Percentiles rank a stretch among this genome's conserved stretches.
Conservation (phyloP, 2,113 vertebrate genomes). For the Etia nguti region DNA sequence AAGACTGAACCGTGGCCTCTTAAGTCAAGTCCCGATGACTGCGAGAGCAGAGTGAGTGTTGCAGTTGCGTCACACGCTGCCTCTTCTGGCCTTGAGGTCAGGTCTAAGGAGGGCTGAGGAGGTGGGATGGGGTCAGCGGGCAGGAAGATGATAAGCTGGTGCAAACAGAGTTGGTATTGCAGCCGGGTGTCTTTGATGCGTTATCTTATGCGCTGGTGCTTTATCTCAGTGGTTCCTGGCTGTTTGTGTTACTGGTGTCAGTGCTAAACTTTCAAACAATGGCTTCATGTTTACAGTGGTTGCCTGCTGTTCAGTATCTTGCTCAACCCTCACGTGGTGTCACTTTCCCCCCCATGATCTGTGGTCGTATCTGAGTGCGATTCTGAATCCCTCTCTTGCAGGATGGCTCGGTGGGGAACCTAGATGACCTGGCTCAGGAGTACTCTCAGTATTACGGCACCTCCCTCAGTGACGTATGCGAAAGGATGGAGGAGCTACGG, state of each 20-base stretch:
- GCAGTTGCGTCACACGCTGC: constrained; percentile 36
- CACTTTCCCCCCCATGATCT: neutral
- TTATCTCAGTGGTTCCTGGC: constrained; percentile 38
- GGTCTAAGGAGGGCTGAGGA: neutral
- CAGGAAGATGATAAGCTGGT: constrained; percentile 10
- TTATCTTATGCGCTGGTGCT: neutral
- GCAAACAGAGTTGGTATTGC: constrained; percentile 8
- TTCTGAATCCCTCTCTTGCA: constrained; percentile 45
- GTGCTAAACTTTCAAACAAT: constrained; percentile 15
- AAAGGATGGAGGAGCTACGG: constrained; percentile 94
- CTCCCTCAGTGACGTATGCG: constrained; percentile 86
- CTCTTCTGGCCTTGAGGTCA: constrained; percentile 32
- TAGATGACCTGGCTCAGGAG: constrained; percentile 90
- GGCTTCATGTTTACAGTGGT: neutral
- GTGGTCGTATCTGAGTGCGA: neutral
- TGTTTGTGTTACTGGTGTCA: neutral
- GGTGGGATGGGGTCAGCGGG: neutral
- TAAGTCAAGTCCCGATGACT: neutral
- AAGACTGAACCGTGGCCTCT: constrained; percentile 25
- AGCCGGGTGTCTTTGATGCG: constrained; percentile 10
- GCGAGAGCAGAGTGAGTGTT: constrained; percentile 2
- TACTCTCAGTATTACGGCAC: constrained; percentile 95
- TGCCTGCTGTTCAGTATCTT: neutral
- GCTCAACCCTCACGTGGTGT: neutral
- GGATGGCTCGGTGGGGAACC: constrained; percentile 93